Conservation (phyloP, 1,140 invertebrate species). For the Lasioglossum albipes region DNA sequence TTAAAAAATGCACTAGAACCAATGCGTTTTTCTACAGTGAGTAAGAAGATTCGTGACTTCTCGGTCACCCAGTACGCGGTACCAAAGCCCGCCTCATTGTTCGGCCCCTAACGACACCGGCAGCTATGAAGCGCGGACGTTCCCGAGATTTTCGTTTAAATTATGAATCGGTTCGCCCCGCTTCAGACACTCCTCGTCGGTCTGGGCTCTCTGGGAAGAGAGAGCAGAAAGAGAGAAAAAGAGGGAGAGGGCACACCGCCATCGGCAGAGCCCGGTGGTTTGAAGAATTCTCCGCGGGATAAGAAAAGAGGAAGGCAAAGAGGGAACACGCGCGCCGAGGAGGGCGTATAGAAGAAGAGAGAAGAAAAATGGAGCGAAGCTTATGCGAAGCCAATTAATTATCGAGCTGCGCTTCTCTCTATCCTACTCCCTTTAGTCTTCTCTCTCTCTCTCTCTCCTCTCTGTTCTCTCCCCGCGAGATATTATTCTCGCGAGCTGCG, state of each 20-base stretch:
- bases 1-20: no score
- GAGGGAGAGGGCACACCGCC: background rate
- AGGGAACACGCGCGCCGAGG: background rate
- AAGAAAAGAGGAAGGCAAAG: conserved; percentile 14
- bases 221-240: background rate
- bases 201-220: background rate
- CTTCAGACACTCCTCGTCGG: conserved; percentile 14
- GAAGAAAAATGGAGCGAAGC: conserved; percentile 59
- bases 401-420: conserved; percentile 47
- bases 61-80: conserved; percentile 13
- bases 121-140: conserved; percentile 37
- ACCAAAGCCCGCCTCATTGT: conserved; percentile 36
- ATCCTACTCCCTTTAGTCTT: background rate
- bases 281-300: conserved; percentile 34
- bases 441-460: background rate
- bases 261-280: conserved; percentile 36
- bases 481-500: conserved; percentile 50
- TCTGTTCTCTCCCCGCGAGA: conserved; percentile 13
- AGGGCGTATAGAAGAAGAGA: conserved; percentile 8
- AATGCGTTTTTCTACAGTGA: no score
- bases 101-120: conserved; percentile 41
- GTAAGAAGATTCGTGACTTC: background rate
- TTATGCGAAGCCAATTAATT: conserved; percentile 66
- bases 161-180: conserved; percentile 38
- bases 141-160: conserved; percentile 60